Conservation (phyloP, 2,113 vertebrate species). For the Heptranchias perlo region DNA sequence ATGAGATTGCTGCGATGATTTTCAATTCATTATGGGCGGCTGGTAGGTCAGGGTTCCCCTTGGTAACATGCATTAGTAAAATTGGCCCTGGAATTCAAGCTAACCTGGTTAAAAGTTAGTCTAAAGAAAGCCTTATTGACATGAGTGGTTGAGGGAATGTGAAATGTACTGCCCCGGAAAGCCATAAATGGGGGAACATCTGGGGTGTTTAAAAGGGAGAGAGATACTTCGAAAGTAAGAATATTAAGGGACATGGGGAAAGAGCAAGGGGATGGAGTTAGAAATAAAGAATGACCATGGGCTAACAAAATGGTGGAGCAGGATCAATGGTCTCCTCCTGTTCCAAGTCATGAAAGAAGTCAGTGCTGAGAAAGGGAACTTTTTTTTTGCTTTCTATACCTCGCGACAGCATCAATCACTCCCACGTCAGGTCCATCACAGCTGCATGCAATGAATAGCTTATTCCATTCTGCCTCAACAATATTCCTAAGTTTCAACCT, state of each 20-base stretch:
- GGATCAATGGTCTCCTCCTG: background rate
- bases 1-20: background rate
- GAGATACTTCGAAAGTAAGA: background rate
- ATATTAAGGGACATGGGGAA: background rate
- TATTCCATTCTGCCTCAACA: background rate
- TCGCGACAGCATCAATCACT: background rate
- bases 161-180: background rate
- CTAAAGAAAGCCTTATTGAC: background rate
- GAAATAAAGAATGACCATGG: background rate
- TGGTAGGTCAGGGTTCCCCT: background rate
- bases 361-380: background rate
- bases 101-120: background rate
- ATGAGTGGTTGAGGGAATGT: background rate
- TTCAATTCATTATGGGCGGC: background rate
- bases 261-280: background rate
- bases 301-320: background rate
- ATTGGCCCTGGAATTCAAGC: background rate
- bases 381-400: background rate
- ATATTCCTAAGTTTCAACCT: background rate
- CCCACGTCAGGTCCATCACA: background rate
- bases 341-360: background rate
- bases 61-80: background rate
- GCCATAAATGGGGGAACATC: background rate
- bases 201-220: background rate
- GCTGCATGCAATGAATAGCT: background rate